Evolutionary conservation across 2,113 vertebrate genomes (phyloP).

Genomic region (Cranoglanis bouderius): DNA sequence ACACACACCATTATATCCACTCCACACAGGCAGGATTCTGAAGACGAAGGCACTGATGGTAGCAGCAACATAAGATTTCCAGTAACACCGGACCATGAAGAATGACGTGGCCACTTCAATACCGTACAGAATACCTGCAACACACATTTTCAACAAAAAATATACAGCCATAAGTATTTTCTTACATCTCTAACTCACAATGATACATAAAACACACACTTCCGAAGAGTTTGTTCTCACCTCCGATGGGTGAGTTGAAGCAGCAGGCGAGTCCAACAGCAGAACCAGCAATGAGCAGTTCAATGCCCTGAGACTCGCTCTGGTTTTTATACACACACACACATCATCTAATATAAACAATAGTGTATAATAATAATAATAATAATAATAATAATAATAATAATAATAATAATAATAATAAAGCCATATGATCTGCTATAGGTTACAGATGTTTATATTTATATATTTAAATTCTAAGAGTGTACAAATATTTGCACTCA

Average conservation of each 20-base stretch:
- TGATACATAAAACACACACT: slow-evolving; percentile 6
- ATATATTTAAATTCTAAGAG: too few species aligned
- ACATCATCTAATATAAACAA: too few species aligned
- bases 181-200: background rate
- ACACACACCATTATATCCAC: background rate
- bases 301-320: slow-evolving; percentile 87
- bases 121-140: slow-evolving; percentile 44
- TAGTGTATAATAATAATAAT: background rate
- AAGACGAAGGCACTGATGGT: slow-evolving; percentile 43
- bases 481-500: too few species aligned
- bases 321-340: slow-evolving; percentile 55
- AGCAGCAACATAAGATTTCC: slow-evolving; percentile 49
- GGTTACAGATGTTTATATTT: too few species aligned
- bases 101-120: slow-evolving; percentile 45
- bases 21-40: slow-evolving; percentile 47
- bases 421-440: too few species aligned
- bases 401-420: too few species aligned
- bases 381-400: background rate
- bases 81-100: slow-evolving; percentile 44
- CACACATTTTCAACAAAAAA: background rate
- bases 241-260: slow-evolving; percentile 85
- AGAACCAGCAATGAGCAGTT: slow-evolving; percentile 91
- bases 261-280: slow-evolving; percentile 94
- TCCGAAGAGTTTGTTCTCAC: background rate
- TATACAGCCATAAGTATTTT: background rate